These are phyloP conservation scores for Pseudomyrmex dendroicus DNA, from an alignment of 1,140 invertebrate genomes.

Conservation along the genomic window DNA sequence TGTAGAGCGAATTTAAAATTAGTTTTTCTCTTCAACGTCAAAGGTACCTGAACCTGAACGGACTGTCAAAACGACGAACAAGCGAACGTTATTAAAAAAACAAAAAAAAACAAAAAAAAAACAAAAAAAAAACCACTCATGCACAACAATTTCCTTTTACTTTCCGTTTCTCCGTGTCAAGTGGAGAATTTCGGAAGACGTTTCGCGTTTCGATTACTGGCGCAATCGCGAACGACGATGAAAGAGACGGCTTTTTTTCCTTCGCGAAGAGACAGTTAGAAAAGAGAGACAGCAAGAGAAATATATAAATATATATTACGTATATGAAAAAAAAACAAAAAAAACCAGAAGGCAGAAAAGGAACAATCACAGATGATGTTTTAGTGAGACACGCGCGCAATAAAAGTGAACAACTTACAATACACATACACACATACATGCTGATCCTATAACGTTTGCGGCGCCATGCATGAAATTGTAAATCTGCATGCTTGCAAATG, in stretches of 20 bases:
- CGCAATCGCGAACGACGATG: slow-evolving; percentile 44
- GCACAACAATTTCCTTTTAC: slow-evolving; percentile 68
- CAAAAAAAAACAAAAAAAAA: no score
- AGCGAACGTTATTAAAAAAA: slow-evolving; percentile 65
- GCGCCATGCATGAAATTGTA: slow-evolving; percentile 34
- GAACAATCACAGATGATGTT: slow-evolving; percentile 46
- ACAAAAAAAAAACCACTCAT: slow-evolving; percentile 37
- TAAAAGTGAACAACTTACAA: slow-evolving; percentile 45
- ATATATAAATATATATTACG: slow-evolving; percentile 37
- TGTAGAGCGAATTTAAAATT: slow-evolving; percentile 68
- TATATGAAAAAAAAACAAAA: slow-evolving; percentile 13
- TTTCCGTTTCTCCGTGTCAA: slow-evolving; percentile 47
- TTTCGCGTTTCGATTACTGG: slow-evolving; percentile 38
- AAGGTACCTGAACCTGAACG: slow-evolving; percentile 84
- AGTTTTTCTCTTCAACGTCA: slow-evolving; percentile 79
- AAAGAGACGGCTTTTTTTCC: slow-evolving; percentile 46
- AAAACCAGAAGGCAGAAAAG: slow-evolving; percentile 28
- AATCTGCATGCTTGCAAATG: slow-evolving; percentile 49
- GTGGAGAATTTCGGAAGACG: slow-evolving; percentile 13
- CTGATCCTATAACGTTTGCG: slow-evolving; percentile 34
- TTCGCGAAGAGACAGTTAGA: slow-evolving; percentile 24
- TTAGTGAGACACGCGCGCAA: slow-evolving; percentile 48
- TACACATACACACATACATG: slow-evolving; percentile 31
- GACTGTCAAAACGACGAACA: slow-evolving; percentile 77
- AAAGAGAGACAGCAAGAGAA: slow-evolving; percentile 9